Percentiles rank a stretch among this genome's conserved stretches.
phyloP scores from a whole-genome alignment of 2,888 invertebrate genomes.

The Lepidonotus clava region DNA sequence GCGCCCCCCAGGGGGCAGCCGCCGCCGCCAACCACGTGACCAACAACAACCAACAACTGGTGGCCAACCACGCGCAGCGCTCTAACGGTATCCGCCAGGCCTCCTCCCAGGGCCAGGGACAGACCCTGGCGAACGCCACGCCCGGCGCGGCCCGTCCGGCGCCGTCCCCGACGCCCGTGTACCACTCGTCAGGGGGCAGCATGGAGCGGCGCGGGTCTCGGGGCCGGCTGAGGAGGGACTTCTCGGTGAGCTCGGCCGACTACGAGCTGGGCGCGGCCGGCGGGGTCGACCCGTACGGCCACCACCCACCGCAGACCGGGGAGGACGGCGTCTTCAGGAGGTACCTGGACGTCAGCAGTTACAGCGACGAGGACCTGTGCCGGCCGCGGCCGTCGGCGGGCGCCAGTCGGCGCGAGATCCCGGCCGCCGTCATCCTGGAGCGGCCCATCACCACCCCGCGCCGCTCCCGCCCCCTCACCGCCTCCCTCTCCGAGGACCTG shows the following conservation, averaged over 20 bases:
- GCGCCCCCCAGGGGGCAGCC: background rate
- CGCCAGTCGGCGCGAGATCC: slow-evolving; percentile 44
- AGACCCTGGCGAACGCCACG: slow-evolving; percentile 1
- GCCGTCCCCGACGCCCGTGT: background rate
- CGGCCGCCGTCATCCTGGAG: slow-evolving; percentile 59
- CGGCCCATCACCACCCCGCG: slow-evolving; percentile 46
- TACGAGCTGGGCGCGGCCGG: background rate
- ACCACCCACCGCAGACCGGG: too few relatives aligned
- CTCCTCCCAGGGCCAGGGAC: slow-evolving; percentile 28
- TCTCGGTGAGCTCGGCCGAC: background rate
- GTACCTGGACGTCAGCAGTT: slow-evolving; percentile 56
- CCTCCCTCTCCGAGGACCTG: slow-evolving; percentile 40
- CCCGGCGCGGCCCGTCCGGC: background rate
- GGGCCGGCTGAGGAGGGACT: background rate
- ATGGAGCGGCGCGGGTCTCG: background rate
- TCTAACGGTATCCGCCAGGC: slow-evolving; percentile 32
- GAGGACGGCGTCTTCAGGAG: slow-evolving; percentile 53
- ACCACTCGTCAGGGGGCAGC: background rate
- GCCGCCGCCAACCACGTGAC: slow-evolving; percentile 22
- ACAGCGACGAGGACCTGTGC: slow-evolving; percentile 50
- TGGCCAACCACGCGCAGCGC: slow-evolving; percentile 25
- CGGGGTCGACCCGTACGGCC: background rate
- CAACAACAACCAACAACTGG: background rate
- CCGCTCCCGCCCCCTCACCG: slow-evolving; percentile 4
- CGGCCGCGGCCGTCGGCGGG: background rate